Base-by-base conservation (phyloP, 2,797 vertebrate species). In the Myotis pilosus region DNA sequence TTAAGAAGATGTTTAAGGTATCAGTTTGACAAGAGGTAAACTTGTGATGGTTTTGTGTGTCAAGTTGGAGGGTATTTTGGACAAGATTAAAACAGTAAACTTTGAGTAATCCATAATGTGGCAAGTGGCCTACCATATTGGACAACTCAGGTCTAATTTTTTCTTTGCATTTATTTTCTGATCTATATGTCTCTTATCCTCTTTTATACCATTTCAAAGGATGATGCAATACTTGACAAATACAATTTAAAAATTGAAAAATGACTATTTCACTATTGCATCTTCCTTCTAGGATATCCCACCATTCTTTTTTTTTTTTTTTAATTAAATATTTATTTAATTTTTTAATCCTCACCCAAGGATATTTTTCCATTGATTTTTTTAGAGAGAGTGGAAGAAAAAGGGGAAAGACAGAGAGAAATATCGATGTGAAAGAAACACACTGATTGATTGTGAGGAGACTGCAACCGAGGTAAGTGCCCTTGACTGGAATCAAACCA, bases 1-100 rank as follows among this genome's bases (percentile, higher is more conserved):
- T 95, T 94, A 96, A 88, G 36, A 55, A 92, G 64, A 85, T 80
- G 17, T 41, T 57, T 83, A 41, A 47, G 20, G 53, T 74, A 16
- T 75, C 83, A 91, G 68, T 49, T 60, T 81, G 33, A 84, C 30
- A 92, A 38, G 5, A 22, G 53, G 8, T 57, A 5, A 44, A 75
- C 51, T 33, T 66, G 57, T 28, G 57, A 60, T 60, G 57, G 57
- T 60, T 60, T 60, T 60, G 57, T 60, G 57, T 60, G 22, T 60
- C 57, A 60, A 60, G 57, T 60, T 60, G 57, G 11, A 60, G 25
- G 25, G 57, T 60, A 11, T 28, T 60, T 60, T 60, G 57, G 25
- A 60, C 10, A 60, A 60, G 57, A 60, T 60, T 60, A 60, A 12
- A 60, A 60, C 23, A 60, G 57, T 60, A 60, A 60, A 60, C 25